Percentiles rank a stretch among this genome's conserved stretches.
Evolutionary conservation across 2,888 invertebrate species (phyloP).

Genomic region (Lepas anatifera): DNA sequence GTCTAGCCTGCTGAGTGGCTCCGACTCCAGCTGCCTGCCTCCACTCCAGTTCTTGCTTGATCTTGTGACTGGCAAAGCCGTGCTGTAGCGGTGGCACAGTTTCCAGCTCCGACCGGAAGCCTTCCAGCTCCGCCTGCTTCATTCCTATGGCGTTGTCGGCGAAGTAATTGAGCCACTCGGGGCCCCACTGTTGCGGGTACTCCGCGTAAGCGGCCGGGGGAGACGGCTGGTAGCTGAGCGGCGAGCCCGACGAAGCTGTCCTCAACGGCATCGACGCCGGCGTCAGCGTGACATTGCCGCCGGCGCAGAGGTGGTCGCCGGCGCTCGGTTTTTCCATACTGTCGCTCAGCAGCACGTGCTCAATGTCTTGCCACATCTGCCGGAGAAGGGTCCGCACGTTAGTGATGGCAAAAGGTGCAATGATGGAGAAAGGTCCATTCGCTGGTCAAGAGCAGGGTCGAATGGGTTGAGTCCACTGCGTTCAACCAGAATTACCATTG

Average conservation of each 20-base stretch:
- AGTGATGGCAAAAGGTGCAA: too few relatives aligned
- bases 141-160: constrained; percentile 12
- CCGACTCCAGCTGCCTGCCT: not conserved
- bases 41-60: not conserved
- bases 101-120: not conserved
- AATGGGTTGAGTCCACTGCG: too few relatives aligned
- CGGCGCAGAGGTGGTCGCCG: not conserved
- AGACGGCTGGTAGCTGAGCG: not conserved
- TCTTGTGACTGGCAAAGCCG: not conserved
- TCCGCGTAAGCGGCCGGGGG: not conserved
- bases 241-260: not conserved
- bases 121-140: too few relatives aligned
- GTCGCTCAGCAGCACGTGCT: constrained; percentile 31
- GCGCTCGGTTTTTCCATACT: not conserved
- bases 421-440: too few relatives aligned
- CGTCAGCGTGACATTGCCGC: not conserved
- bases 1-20: not conserved
- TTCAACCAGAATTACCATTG: too few relatives aligned
- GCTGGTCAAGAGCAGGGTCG: too few relatives aligned
- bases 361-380: constrained; percentile 35
- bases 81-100: not conserved
- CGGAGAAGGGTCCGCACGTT: constrained; percentile 10
- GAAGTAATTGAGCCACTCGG: not conserved
- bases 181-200: not conserved
- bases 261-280: too few relatives aligned